Evolutionary conservation across 2,888 invertebrate species (phyloP), one percentile per base, ranked within the genome.

Genomic region (Sminthurinus aureus): DNA sequence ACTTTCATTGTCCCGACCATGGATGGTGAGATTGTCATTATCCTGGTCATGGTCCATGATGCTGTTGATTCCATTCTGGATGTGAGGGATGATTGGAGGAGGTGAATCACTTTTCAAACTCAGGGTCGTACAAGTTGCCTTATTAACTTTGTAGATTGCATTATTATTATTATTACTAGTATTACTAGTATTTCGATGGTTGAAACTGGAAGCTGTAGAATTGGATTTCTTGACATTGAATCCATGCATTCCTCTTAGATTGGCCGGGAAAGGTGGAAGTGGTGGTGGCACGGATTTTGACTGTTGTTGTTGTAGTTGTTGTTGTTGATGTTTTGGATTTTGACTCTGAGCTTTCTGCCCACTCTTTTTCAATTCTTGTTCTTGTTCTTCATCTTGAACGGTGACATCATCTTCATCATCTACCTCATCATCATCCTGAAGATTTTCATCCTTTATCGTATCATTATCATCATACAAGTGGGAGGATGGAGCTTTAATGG

Each of bases 1-100:
- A 22, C 91, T 91, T 85, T 92, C 91, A 8, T 91, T 90, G 15
- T 91, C 91, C 90, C 81, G 90, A 90, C 1, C 90, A 22, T 76
- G 67, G 15, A 58, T 79, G 0, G 73, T 73, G 22, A 38, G 67
- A 6, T 38, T 38, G 38, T 38, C 26, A 22, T 52, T 58, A 0
- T 84, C 81, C 3, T 13, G n/a, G 22, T 38, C 78, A 38, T n/a
- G n/a, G 38, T 75, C 74, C 38, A 38, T 38, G 38, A 38, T 38
- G 38, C 38, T 38, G 38, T 38, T 1, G 38, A 38, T 38, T 6
- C 22, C 22, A 71, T 58, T 58, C 4, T 58, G 2, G 18, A 13
- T 38, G 58, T 22, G 64, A 50, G 22, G 22, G 50, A 38, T 18
- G 79, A 67, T 26, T 66, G 66, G 67, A 38, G 26, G 9, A 38